Evolutionary conservation across 1,140 invertebrate genomes (phyloP).

Genomic region (Stenopsyche tienmushanensis): DNA sequence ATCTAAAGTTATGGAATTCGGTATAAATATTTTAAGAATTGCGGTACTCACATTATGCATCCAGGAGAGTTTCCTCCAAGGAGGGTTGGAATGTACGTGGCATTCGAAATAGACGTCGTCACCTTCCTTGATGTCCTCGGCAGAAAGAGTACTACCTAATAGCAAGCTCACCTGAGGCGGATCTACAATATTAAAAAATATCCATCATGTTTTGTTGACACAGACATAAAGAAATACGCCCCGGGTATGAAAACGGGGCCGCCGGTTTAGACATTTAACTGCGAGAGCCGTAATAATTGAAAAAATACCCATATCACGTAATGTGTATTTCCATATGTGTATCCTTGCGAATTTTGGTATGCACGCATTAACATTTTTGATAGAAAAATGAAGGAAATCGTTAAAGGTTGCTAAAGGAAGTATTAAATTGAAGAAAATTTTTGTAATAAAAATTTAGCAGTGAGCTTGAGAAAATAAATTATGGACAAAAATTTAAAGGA

Average conservation of each 20-base stretch:
- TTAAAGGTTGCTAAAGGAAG: too few relatives aligned
- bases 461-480: too few relatives aligned
- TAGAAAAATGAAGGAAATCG: too few relatives aligned
- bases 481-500: too few relatives aligned
- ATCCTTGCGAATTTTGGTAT: too few relatives aligned
- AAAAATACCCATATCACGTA: too few relatives aligned
- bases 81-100: slow-evolving; percentile 84
- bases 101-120: slow-evolving; percentile 94
- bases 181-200: slow-evolving; percentile 61
- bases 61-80: slow-evolving; percentile 82
- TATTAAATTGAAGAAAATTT: too few relatives aligned
- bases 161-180: slow-evolving; percentile 78
- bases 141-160: slow-evolving; percentile 80
- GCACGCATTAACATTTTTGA: too few relatives aligned
- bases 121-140: slow-evolving; percentile 86
- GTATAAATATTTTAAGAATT: too few relatives aligned
- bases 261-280: neutral
- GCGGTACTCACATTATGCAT: slow-evolving; percentile 78
- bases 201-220: neutral
- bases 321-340: too few relatives aligned
- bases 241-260: neutral
- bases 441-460: too few relatives aligned
- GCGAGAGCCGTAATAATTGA: neutral
- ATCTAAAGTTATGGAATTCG: too few relatives aligned
- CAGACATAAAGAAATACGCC: neutral